Base-by-base conservation (phyloP, 2,888 invertebrate genomes). In the Cataglyphis albicans region DNA sequence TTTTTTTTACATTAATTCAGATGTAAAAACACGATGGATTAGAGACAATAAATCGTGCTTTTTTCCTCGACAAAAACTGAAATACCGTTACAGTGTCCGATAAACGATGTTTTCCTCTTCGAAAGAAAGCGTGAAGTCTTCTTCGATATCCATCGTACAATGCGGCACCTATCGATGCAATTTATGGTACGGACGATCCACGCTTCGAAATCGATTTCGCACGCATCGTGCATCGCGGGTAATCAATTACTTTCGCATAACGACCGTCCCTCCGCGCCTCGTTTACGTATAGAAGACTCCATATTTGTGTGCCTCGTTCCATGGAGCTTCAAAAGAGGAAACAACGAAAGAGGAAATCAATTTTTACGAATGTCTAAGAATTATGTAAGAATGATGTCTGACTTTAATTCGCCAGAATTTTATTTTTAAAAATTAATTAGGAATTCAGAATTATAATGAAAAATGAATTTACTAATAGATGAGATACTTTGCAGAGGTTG, bases 191-290 rank as follows among this genome's bases (percentile, higher is more conserved):
- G 64, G 55, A 41, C 55, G 55, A 82, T 70, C 48, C 73, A 67
- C 59, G 80, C 72, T 57, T 59, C 74, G 52, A 67, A 63, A 86
- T 86, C 65, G 84, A 84, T 84, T 82, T 78, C 72, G 70, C 80
- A 65, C 74, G 84, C 78, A 74, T 78, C 82, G 65, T 81, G 72
- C 73, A 68, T 82, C 74, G 55, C 35, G 48, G 55, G 41, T 80
- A 81, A 87, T 86, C 87, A 80, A 87, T 84, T 87, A 84, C 85
- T 84, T 86, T 80, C 86, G 85, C 81, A 70, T 82, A 86, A 87
- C 80, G 63, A 80, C 48, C 84, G 75, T 75, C 76, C 61, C 80
- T 80, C 76, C 61, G 63, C 65, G 81, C 70, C 84, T 85, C 76
- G 70, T 81, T 85, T 63, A 55, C 63, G 68, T 35, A 21, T 70